Conservation (phyloP, 2,797 vertebrate species). For the Uromys caudimaculatus region DNA sequence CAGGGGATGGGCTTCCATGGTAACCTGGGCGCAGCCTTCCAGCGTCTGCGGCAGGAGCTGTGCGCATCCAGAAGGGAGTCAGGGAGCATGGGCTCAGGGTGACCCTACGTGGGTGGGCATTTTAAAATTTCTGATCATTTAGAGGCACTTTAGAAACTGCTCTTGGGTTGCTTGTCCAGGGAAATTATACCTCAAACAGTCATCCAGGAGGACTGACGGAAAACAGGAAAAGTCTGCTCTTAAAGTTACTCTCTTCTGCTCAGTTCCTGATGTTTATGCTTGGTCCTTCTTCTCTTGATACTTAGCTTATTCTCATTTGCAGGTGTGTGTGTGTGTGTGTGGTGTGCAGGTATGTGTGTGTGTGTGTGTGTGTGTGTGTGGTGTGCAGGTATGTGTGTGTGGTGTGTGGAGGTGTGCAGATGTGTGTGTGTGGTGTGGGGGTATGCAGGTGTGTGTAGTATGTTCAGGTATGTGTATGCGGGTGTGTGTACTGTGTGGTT, state of each 20-base stretch:
- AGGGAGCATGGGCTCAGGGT: background rate
- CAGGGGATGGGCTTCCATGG: background rate
- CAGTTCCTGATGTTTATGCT: background rate
- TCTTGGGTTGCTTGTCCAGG: background rate
- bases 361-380: background rate
- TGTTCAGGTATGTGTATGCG: background rate
- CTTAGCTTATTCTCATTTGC: background rate
- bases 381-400: too few relatives aligned
- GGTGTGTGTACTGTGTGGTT: too few relatives aligned
- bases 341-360: background rate
- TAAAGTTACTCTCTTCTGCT: background rate
- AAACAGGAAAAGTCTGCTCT: background rate
- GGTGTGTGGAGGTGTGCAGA: background rate
- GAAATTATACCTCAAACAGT: background rate
- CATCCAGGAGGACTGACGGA: background rate
- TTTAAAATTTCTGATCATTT: slow-evolving; percentile 57
- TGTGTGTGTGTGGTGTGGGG: background rate
- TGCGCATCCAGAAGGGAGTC: background rate
- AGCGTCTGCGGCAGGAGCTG: background rate
- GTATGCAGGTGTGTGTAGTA: background rate
- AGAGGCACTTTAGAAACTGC: slow-evolving; percentile 60
- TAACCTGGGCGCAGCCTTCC: background rate
- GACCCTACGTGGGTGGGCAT: background rate
- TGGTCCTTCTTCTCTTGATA: background rate
- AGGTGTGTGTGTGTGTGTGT: background rate